Evolutionary conservation across 2,113 vertebrate species (phyloP).

Genomic region (Platichthys flesus): DNA sequence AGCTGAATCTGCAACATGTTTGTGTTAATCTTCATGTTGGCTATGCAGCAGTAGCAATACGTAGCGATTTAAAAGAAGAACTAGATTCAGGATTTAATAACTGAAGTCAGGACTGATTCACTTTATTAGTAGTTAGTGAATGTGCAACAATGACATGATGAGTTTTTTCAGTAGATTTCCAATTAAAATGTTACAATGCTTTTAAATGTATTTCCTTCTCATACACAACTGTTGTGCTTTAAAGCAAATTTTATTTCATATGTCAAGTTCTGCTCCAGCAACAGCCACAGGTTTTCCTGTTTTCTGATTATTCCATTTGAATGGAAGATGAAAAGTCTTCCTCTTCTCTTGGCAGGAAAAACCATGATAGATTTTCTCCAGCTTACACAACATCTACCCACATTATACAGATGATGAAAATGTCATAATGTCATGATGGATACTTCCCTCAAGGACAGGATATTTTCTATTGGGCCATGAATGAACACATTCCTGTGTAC

Average conservation of each 20-base stretch:
- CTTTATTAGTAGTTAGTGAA: too few species aligned
- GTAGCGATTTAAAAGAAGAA: too few species aligned
- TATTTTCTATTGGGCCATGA: not conserved
- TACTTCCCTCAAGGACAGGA: not conserved
- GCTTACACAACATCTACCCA: slow-evolving; percentile 10
- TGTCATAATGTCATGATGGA: not conserved
- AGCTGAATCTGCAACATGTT: too few species aligned
- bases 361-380: not conserved
- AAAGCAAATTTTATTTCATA: not conserved
- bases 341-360: not conserved
- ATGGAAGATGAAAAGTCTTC: slow-evolving; percentile 3
- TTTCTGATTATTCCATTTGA: slow-evolving; percentile 16
- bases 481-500: too few species aligned
- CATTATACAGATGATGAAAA: slow-evolving; percentile 5
- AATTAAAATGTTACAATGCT: not conserved
- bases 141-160: too few species aligned
- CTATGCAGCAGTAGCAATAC: too few species aligned
- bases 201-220: not conserved
- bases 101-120: too few species aligned
- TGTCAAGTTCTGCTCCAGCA: not conserved
- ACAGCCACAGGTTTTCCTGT: not conserved
- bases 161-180: too few species aligned
- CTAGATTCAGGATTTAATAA: too few species aligned
- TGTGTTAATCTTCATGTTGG: too few species aligned
- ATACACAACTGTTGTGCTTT: not conserved